These are phyloP conservation scores for Scolanthus callimorphus DNA, from an alignment of 92 coral and sea anemone genomes.

Conservation along the genomic window DNA sequence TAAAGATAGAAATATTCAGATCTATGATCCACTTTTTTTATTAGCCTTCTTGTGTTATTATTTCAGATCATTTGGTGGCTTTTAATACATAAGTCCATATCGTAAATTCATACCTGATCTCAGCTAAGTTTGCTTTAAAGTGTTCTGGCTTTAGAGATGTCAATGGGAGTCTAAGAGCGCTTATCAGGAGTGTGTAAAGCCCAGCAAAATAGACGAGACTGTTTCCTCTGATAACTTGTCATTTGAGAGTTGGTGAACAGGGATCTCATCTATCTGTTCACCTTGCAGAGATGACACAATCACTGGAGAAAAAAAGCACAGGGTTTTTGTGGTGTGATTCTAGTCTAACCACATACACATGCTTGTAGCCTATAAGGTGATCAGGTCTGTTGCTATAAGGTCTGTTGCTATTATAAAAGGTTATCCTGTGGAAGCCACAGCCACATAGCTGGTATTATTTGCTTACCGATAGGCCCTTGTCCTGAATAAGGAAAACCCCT, in stretches of 20 bases:
- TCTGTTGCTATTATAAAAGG: too few relatives aligned
- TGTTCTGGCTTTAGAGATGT: slow-evolving; percentile 78
- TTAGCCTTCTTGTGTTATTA: too few relatives aligned
- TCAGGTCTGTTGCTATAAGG: too few relatives aligned
- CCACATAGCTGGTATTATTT: too few relatives aligned
- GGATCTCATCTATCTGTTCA: slow-evolving; percentile 54
- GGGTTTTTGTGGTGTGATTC: background rate
- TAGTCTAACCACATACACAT: background rate
- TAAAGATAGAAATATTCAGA: background rate
- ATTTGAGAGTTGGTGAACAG: slow-evolving; percentile 46
- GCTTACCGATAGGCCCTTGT: too few relatives aligned
- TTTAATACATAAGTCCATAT: too few relatives aligned
- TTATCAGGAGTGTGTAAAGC: slow-evolving; percentile 56
- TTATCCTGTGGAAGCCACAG: too few relatives aligned
- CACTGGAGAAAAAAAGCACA: slow-evolving; percentile 23
- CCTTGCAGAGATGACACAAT: slow-evolving; percentile 69
- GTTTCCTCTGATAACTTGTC: slow-evolving; percentile 66
- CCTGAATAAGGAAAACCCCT: too few relatives aligned
- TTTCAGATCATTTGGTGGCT: too few relatives aligned
- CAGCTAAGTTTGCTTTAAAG: slow-evolving; percentile 75
- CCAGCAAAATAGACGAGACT: slow-evolving; percentile 71
- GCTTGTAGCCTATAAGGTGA: background rate
- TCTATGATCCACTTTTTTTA: too few relatives aligned
- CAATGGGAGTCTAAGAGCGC: slow-evolving; percentile 77
- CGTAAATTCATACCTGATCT: slow-evolving; percentile 67